A percentile compares a stretch with the other conserved stretches of the same genome.
phyloP scores from a whole-genome alignment of 2,888 invertebrate species.

The Pristionchus exspectatus region DNA sequence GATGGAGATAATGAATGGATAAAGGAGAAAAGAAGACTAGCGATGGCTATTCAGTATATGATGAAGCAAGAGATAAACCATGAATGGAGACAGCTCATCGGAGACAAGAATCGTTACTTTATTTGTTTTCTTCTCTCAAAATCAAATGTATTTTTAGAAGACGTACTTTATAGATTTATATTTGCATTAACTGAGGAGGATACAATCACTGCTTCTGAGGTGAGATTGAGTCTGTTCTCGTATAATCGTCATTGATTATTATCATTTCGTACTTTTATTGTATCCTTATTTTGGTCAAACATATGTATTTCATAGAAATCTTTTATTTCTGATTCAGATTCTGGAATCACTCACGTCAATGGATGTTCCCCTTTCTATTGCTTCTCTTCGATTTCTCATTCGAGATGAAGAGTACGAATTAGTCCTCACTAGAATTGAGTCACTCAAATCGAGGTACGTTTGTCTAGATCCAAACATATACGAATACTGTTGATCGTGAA shows the following conservation, averaged over 20 bases:
- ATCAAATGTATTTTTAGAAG: neutral
- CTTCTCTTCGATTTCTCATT: constrained; percentile 28
- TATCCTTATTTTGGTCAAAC: too few relatives aligned
- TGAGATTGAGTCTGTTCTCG: neutral
- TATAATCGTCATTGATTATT: too few relatives aligned
- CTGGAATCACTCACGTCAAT: neutral
- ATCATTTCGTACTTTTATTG: too few relatives aligned
- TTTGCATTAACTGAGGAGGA: neutral
- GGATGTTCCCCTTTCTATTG: neutral
- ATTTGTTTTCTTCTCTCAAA: neutral
- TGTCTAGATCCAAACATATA: neutral
- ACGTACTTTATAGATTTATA: neutral
- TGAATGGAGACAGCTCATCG: neutral
- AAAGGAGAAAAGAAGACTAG: neutral
- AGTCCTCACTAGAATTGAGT: neutral
- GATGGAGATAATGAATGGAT: constrained; percentile 37
- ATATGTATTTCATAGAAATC: too few relatives aligned
- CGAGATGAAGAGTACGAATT: constrained; percentile 29
- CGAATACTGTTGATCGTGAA: too few relatives aligned
- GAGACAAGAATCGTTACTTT: neutral
- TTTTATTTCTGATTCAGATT: neutral
- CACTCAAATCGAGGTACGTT: neutral
- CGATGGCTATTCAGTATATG: constrained; percentile 10
- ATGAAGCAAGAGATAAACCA: neutral
- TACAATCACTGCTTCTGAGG: neutral